Evolutionary conservation across 2,888 invertebrate species (phyloP).

Genomic region (Periphyllus acericola): DNA sequence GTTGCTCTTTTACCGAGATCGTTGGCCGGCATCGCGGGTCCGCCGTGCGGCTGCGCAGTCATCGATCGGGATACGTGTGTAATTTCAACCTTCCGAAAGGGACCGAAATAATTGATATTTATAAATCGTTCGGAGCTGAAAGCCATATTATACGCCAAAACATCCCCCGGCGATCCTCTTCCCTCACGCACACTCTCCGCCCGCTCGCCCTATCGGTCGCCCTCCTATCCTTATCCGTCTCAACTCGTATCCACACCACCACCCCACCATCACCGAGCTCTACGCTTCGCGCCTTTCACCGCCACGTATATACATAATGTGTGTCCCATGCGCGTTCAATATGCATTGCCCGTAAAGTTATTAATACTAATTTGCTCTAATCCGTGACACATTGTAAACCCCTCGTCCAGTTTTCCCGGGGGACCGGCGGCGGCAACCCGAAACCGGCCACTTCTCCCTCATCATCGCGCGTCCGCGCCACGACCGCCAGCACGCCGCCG

Average conservation of each 20-base stretch:
- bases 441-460: conserved; percentile 7
- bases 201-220: too few species aligned
- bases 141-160: background rate
- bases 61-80: background rate
- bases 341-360: conserved; percentile 54
- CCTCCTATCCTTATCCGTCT: background rate
- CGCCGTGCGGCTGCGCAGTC: background rate
- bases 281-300: background rate
- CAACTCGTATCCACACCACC: background rate
- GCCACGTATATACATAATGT: background rate
- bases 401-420: background rate
- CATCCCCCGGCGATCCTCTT: background rate
- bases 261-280: too few species aligned
- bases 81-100: background rate
- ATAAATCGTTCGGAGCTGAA: conserved; percentile 40
- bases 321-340: conserved; percentile 38
- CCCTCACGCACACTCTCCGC: background rate
- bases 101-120: conserved; percentile 52
- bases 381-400: conserved; percentile 53
- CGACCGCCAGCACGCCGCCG: background rate
- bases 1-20: background rate
- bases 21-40: background rate
- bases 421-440: conserved; percentile 8
- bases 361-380: conserved; percentile 60
- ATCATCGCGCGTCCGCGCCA: background rate